Base-by-base conservation (phyloP, 1,140 invertebrate species). In the Leguminivora glycinivorella region DNA sequence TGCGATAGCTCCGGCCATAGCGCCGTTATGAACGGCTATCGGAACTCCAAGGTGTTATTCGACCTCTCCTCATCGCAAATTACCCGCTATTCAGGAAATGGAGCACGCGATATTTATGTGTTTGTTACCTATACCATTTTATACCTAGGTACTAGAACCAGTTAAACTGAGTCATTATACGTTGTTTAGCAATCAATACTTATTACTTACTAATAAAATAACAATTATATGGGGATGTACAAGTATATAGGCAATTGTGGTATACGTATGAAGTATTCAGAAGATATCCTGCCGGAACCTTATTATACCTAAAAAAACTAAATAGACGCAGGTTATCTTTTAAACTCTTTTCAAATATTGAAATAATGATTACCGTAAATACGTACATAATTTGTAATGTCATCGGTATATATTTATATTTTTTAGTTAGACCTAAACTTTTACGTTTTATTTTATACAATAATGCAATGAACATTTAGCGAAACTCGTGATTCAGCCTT, bases 11-110 rank as follows among this genome's bases (percentile, higher is more conserved):
- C 43, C 47, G 47, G 47, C 47, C 47, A 52, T 52, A 17, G 47
- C 47, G 47, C 19, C 47, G 47, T 52, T 52, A 52, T 52, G 47
- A 52, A 22, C 47, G 47, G 47, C 47, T 19, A 52, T 52, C 47
- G 47, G 47, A 52, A 52, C 17, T 52, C 10, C 47, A 52, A 52
- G 47, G 47, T 52, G 47, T 22, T 52, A 52, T 22, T 52, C 47
- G 47, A 52, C 47, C 47, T 52, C 47, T 52, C 0, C 47, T 22
- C 47, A 19, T 52, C 19, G 47, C 47, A 22, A 22, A 52, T 52
- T 52, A 52, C 19, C 47, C 19, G 10, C 47, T 52, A 52, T 52
- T 10, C 6, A 52, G 47, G 47, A 52, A 52, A 52, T 52, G 19
- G 47, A 52, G 19, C 47, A 9, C 47, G 47, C 47, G 47, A 52